These are phyloP conservation scores for Phenganax stokvisi DNA, from an alignment of 92 coral and sea anemone genomes.

Conservation along the genomic window DNA sequence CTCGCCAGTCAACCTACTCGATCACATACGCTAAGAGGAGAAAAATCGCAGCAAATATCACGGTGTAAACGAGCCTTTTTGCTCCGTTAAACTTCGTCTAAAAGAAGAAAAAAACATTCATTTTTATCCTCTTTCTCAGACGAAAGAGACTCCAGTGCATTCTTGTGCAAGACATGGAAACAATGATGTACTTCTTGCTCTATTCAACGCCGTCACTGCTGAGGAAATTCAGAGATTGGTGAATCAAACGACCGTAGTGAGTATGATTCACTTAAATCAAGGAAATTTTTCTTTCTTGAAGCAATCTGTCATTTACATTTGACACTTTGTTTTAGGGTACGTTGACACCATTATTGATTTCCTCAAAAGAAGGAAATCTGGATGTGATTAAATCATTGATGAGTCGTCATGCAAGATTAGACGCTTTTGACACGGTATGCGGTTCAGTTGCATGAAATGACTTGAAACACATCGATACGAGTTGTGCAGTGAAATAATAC, in stretches of 20 bases:
- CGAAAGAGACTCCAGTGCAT: slow-evolving; percentile 84
- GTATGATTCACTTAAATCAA: not conserved
- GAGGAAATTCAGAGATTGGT: slow-evolving; percentile 72
- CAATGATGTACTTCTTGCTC: slow-evolving; percentile 61
- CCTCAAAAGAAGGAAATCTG: slow-evolving; percentile 83
- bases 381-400: slow-evolving; percentile 75
- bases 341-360: slow-evolving; percentile 77
- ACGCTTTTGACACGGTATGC: slow-evolving; percentile 82
- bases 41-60: slow-evolving; percentile 41
- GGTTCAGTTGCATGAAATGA: no score
- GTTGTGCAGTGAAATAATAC: not conserved
- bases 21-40: no score
- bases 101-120: not conserved
- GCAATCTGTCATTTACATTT: not conserved
- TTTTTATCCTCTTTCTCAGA: slow-evolving; percentile 32
- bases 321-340: slow-evolving; percentile 54
- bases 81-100: slow-evolving; percentile 35
- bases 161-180: slow-evolving; percentile 94
- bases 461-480: not conserved
- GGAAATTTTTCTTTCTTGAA: no score
- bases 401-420: slow-evolving; percentile 85
- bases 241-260: slow-evolving; percentile 77
- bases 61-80: not conserved
- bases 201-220: slow-evolving; percentile 63
- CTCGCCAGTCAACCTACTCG: slow-evolving; percentile 46